Percentiles rank a stretch among this genome's conserved stretches.
phyloP scores from a whole-genome alignment of 2,888 invertebrate species.

The Hydrotaea diabolus region DNA sequence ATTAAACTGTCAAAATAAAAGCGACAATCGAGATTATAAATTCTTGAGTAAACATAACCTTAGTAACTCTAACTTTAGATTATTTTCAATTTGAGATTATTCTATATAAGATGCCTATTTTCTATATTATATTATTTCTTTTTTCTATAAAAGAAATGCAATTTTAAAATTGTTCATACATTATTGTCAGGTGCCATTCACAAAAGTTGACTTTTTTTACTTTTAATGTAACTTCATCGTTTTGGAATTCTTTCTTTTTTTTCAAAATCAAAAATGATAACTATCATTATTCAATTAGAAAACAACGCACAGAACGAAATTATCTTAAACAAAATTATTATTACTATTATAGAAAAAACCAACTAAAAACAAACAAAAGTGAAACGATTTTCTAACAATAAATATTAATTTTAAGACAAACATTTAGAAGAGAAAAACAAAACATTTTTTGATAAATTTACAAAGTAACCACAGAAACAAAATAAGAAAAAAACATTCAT shows the following conservation, averaged over 20 bases:
- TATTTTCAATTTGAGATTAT: too few relatives aligned
- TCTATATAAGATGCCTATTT: too few relatives aligned
- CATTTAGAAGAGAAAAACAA: slow-evolving; percentile 34
- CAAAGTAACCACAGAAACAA: slow-evolving; percentile 46
- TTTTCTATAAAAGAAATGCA: too few relatives aligned
- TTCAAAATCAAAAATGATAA: not conserved
- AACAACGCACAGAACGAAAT: slow-evolving; percentile 66
- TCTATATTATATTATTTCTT: too few relatives aligned
- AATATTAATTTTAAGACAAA: slow-evolving; percentile 55
- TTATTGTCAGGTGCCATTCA: too few relatives aligned
- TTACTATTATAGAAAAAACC: slow-evolving; percentile 10
- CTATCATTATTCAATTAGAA: slow-evolving; percentile 37
- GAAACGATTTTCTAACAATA: slow-evolving; percentile 66
- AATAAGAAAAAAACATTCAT: slow-evolving; percentile 3
- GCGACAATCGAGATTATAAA: too few relatives aligned
- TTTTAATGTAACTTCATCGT: not conserved
- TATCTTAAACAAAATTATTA: slow-evolving; percentile 43
- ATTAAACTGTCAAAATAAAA: too few relatives aligned
- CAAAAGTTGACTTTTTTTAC: not conserved
- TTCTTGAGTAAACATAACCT: too few relatives aligned
- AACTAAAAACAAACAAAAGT: slow-evolving; percentile 14
- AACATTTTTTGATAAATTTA: slow-evolving; percentile 67
- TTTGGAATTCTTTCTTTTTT: not conserved
- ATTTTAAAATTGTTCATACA: too few relatives aligned
- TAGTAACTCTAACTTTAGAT: too few relatives aligned